Base-by-base conservation (phyloP, 2,797 vertebrate species). In the Peromyscus melanophrys region DNA sequence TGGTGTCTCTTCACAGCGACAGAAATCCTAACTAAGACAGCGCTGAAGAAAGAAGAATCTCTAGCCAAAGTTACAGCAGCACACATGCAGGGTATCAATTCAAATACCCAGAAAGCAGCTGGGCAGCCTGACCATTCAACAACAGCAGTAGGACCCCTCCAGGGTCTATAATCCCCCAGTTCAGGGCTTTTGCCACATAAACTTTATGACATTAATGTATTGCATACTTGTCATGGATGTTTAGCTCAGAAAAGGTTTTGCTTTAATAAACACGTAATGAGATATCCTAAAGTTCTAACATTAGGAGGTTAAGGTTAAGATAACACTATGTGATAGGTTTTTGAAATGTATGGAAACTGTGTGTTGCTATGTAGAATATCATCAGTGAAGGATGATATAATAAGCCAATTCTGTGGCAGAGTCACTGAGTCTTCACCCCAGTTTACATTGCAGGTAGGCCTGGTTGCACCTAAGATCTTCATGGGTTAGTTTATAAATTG, bases 251-350 rank as follows among this genome's bases (percentile, higher is more conserved):
- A 93, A 90, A 78, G 55, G 3, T 88, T 84, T 67, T 14, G n/a
- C 85, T 92, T 71, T 95, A 95, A 71, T 94, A 71, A 92, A 89
- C 2, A 34, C 14, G 77, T 96, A 95, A 87, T 83, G 21, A 93
- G 16, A 14, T 13, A 8, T 83, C 69, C 25, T 93, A 23, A 92
- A 49, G 86, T 95, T 95, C 37, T 94, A 95, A 95, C 16, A 78
- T 82, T 3, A 65, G 69, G 69, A 93, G 4, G 77, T 37, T 69
- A 69, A 93, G 86, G 77, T 37, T 69, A 69, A 93, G 82, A 49
- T 84, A 80, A 89, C 13, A 81, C 3, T 34, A 43, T 34, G 81
- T 77, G 84, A 14, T 27, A 91, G 43, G 13, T 90, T 92, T 94
- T 95, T 13, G 90, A 95, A 96, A 75, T 34, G 37, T 8, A 34